These are phyloP conservation scores for Nymphalis polychloros DNA, from an alignment of 2,888 invertebrate genomes.

Conservation along the genomic window DNA sequence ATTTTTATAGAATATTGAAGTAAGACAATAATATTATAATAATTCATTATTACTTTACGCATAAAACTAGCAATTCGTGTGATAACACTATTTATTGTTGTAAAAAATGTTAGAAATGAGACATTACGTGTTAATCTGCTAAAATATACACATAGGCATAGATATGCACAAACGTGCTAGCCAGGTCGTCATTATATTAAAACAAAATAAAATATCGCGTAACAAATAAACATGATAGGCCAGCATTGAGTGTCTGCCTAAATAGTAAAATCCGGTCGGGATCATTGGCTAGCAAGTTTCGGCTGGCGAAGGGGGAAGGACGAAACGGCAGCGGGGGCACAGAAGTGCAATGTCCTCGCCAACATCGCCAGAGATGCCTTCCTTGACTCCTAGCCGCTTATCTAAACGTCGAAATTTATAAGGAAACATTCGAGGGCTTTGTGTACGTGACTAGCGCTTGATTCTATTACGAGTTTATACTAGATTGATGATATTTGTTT, in stretches of 20 bases:
- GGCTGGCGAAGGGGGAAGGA: constrained; percentile 69
- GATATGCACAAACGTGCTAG: constrained; percentile 30
- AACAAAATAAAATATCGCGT: constrained; percentile 25
- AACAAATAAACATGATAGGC: constrained; percentile 42
- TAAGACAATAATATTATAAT: no score
- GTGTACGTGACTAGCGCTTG: constrained; percentile 40
- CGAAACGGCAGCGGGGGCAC: constrained; percentile 58
- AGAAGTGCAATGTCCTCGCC: constrained; percentile 81
- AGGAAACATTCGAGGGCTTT: constrained; percentile 50
- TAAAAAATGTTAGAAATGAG: constrained; percentile 11
- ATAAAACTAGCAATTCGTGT: constrained; percentile 4
- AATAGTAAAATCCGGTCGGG: constrained; percentile 75
- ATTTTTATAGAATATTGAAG: no score
- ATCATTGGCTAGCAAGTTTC: constrained; percentile 74
- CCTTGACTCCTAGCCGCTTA: constrained; percentile 55
- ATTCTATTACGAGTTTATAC: constrained; percentile 21
- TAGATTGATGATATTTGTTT: constrained; percentile 21
- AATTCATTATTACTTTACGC: background rate
- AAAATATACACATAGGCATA: constrained; percentile 26
- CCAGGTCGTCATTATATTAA: constrained; percentile 15
- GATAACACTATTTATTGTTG: constrained; percentile 21
- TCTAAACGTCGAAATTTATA: constrained; percentile 61
- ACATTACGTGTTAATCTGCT: constrained; percentile 30
- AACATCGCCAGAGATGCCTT: constrained; percentile 73
- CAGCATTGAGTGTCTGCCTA: constrained; percentile 49